phyloP scores from a whole-genome alignment of 2,113 vertebrate genomes.

The Phylloscopus trochilus region DNA sequence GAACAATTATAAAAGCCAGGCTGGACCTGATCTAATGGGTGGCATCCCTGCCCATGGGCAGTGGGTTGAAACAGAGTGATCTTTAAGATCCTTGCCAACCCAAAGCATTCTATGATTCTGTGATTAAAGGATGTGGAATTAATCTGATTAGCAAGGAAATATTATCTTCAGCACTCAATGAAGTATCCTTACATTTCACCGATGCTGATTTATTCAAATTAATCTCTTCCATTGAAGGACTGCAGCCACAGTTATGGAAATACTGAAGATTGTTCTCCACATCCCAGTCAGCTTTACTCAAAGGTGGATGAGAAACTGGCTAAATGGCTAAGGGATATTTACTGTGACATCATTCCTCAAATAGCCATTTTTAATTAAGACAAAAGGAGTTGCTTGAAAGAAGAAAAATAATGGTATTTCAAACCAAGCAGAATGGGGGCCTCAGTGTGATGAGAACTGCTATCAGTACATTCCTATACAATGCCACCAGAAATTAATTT shows the following conservation, averaged over 20 bases:
- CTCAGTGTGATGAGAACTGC: not conserved
- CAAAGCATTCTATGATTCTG: not conserved
- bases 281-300: not conserved
- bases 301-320: not conserved
- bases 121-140: not conserved
- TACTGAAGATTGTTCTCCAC: not conserved
- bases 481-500: not conserved
- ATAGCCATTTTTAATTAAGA: not conserved
- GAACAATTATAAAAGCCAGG: not conserved
- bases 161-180: not conserved
- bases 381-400: not conserved
- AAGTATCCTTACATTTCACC: not conserved
- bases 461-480: not conserved
- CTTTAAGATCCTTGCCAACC: not conserved
- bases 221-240: not conserved
- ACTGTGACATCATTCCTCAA: not conserved
- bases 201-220: not conserved
- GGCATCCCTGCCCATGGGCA: not conserved
- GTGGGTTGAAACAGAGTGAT: not conserved
- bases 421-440: not conserved
- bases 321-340: not conserved
- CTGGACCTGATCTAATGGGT: not conserved
- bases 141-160: not conserved
- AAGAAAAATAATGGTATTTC: not conserved
- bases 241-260: not conserved